Evolutionary conservation across 2,797 vertebrate species (phyloP).

Genomic region (Carcharodon carcharias): DNA sequence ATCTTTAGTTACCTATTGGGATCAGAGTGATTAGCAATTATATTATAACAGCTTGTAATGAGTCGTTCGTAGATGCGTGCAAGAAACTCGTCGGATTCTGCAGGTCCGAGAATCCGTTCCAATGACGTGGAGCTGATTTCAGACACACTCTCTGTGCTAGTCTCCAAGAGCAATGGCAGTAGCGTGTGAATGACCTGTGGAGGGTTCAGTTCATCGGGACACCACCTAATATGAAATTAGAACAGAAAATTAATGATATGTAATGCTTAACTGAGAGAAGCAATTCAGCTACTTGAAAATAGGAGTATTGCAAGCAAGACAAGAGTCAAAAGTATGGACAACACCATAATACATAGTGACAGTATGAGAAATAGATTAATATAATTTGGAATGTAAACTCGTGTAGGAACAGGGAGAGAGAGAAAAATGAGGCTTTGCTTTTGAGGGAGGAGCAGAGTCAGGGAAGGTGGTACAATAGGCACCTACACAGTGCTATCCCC

Average conservation of each 20-base stretch:
- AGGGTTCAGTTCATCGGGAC: constrained; percentile 80
- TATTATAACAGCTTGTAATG: constrained; percentile 90
- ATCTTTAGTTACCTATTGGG: constrained; percentile 70
- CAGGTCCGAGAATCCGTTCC: constrained; percentile 86
- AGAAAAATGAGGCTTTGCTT: background rate
- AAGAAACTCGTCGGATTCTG: constrained; percentile 89
- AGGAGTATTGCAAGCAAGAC: background rate
- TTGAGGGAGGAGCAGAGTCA: background rate
- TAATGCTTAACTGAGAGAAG: background rate
- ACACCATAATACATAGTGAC: background rate
- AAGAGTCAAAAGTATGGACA: background rate
- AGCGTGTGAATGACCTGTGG: constrained; percentile 79
- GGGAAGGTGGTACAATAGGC: background rate
- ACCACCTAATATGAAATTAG: constrained; percentile 62
- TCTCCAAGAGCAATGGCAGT: constrained; percentile 86
- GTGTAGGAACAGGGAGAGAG: background rate
- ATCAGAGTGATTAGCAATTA: constrained; percentile 87
- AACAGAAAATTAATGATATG: background rate
- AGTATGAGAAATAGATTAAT: background rate
- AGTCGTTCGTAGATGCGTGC: constrained; percentile 87
- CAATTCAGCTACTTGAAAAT: background rate
- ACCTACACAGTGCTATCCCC: background rate
- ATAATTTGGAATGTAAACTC: background rate
- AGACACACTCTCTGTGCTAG: constrained; percentile 87
- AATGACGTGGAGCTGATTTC: constrained; percentile 90